A percentile compares a stretch with the other conserved stretches of the same genome.
Evolutionary conservation across 2,888 invertebrate species (phyloP).

Genomic region (Ischnura elegans): DNA sequence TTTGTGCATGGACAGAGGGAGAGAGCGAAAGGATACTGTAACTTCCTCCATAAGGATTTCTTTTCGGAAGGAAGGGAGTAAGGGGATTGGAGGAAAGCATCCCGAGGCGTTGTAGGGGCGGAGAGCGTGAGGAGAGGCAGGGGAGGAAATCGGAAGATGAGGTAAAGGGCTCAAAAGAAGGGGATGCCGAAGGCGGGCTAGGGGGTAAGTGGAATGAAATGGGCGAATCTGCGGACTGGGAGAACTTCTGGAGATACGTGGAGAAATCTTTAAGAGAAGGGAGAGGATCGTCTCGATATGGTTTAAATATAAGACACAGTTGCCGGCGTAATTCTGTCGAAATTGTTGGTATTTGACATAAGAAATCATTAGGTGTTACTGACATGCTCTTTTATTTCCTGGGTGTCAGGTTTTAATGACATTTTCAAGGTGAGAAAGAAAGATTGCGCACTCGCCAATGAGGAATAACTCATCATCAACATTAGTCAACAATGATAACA

Average conservation of each 20-base stretch:
- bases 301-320: too few relatives aligned
- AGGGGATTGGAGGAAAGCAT: neutral
- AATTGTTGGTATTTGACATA: too few relatives aligned
- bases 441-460: too few relatives aligned
- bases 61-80: neutral
- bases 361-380: too few relatives aligned
- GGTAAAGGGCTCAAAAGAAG: neutral
- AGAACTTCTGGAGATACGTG: neutral
- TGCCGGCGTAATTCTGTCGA: too few relatives aligned
- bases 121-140: neutral
- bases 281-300: too few relatives aligned
- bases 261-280: neutral
- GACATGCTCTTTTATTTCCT: too few relatives aligned
- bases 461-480: too few relatives aligned
- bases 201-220: constrained; percentile 33
- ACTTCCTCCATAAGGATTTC: constrained; percentile 53
- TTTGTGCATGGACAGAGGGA: neutral
- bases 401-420: too few relatives aligned
- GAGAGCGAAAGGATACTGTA: neutral
- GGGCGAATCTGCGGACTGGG: neutral
- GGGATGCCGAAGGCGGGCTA: neutral
- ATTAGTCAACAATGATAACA: too few relatives aligned
- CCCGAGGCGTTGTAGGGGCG: neutral
- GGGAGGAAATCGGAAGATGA: neutral
- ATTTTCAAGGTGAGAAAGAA: too few relatives aligned